A percentile compares a stretch with the other conserved stretches of the same genome.
phyloP scores from a whole-genome alignment of 2,113 vertebrate species.

The Rhizomys pruinosus region DNA sequence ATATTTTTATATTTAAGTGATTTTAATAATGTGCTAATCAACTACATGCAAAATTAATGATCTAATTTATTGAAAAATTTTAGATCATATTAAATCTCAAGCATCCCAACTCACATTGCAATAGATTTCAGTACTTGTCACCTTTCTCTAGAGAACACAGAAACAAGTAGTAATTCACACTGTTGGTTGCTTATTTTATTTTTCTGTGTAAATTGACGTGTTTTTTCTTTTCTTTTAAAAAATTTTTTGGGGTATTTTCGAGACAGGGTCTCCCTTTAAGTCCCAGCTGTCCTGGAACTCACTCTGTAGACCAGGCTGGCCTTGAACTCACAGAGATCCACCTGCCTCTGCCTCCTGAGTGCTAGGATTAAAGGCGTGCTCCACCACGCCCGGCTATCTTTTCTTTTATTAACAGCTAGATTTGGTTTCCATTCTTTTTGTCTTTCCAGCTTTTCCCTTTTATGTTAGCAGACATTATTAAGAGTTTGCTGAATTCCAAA shows the following conservation, averaged over 20 bases:
- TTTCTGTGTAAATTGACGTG: background rate
- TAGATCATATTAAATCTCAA: background rate
- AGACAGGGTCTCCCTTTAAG: too few species aligned
- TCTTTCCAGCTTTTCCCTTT: background rate
- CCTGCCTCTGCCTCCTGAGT: too few species aligned
- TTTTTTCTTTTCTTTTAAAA: background rate
- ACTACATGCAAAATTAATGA: background rate
- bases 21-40: background rate
- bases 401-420: too few species aligned
- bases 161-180: background rate
- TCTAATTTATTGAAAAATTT: constrained; percentile 17
- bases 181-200: background rate
- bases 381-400: too few species aligned
- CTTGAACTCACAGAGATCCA: too few species aligned
- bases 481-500: background rate
- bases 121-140: background rate
- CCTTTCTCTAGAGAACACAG: background rate
- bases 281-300: too few species aligned
- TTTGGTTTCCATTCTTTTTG: background rate
- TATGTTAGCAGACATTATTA: background rate
- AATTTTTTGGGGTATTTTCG: too few species aligned
- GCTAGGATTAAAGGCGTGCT: too few species aligned
- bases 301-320: too few species aligned
- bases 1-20: constrained; percentile 30
- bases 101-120: background rate